These are phyloP conservation scores for Chinchilla lanigera DNA, from an alignment of 2,113 vertebrate species.

Conservation along the genomic window DNA sequence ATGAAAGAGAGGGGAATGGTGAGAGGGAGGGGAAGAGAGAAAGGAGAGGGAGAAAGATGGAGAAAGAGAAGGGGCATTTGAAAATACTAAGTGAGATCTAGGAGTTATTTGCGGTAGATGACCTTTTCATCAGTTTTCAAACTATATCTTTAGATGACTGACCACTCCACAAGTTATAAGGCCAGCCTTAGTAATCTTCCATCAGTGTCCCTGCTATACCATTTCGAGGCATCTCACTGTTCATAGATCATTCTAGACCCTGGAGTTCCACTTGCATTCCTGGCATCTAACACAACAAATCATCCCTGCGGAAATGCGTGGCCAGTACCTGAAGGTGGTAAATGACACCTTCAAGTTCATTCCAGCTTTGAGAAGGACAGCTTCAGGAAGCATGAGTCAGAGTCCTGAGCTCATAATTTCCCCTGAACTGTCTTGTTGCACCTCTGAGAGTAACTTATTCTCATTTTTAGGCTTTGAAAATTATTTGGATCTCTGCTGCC, in stretches of 20 bases:
- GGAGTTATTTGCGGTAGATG: not conserved
- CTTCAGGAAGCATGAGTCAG: not conserved
- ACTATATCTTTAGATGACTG: not conserved
- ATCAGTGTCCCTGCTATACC: not conserved
- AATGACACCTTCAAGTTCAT: not conserved
- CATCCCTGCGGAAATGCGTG: not conserved
- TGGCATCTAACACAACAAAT: not conserved
- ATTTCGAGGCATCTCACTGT: not conserved
- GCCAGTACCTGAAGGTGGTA: not conserved
- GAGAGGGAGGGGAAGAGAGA: not conserved
- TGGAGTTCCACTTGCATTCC: not conserved
- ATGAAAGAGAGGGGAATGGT: not conserved
- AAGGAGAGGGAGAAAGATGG: not conserved
- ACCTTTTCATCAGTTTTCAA: not conserved
- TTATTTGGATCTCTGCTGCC: not conserved
- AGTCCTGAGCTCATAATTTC: not conserved
- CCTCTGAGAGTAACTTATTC: not conserved
- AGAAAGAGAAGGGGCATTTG: not conserved
- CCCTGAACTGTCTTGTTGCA: not conserved
- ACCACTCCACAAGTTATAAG: not conserved
- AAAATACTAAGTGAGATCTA: slow-evolving; percentile 16
- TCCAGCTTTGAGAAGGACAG: not conserved
- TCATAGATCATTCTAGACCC: not conserved
- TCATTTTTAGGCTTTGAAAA: not conserved
- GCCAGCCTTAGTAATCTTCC: not conserved